A percentile compares a stretch with the other conserved stretches of the same genome.
Conservation (phyloP, 1,140 invertebrate species). For the Brachionus plicatilis region DNA sequence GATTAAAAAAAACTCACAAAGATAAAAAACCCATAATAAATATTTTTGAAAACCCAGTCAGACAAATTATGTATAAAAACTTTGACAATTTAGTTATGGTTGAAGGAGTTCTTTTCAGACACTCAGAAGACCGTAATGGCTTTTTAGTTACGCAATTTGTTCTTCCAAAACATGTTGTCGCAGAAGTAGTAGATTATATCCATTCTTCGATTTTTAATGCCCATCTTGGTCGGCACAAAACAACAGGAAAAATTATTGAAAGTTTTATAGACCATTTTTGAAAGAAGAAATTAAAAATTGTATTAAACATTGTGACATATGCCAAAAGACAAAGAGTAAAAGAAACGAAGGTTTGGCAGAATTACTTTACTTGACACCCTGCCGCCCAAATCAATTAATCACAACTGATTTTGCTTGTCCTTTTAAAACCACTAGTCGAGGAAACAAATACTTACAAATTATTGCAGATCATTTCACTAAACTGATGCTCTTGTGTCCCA, state of each 20-base stretch:
- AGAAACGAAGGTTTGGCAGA: not conserved
- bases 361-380: not conserved
- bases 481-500: conserved; percentile 44
- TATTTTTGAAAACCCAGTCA: not conserved
- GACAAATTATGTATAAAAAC: not conserved
- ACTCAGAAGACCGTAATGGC: not conserved
- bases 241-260: not conserved
- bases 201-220: not conserved
- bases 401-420: not conserved
- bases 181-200: not conserved
- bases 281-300: no score
- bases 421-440: not conserved
- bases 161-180: not conserved
- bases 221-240: not conserved
- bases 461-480: conserved; percentile 1
- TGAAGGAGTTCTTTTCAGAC: not conserved
- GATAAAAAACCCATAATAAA: not conserved
- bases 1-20: not conserved
- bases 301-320: not conserved
- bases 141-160: not conserved
- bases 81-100: not conserved
- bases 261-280: not conserved
- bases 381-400: not conserved
- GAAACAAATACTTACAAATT: not conserved
- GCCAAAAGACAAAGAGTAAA: not conserved